These are phyloP conservation scores for Porites divaricata DNA, from an alignment of 92 coral and sea anemone species.

Conservation along the genomic window DNA sequence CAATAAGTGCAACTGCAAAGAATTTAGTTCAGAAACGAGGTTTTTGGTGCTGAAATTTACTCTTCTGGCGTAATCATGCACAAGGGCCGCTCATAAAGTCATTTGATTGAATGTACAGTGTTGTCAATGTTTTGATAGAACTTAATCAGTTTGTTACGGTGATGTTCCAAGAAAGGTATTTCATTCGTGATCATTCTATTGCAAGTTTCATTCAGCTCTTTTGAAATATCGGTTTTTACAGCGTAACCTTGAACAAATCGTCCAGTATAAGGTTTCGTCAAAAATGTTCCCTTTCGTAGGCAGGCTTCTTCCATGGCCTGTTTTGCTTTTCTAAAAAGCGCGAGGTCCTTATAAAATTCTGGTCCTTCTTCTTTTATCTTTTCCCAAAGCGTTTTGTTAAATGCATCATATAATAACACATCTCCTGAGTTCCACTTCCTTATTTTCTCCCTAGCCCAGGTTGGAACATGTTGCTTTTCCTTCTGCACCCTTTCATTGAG, in stretches of 20 bases:
- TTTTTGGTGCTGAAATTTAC: too few species aligned
- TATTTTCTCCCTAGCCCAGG: constrained; percentile 30
- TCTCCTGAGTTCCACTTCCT: constrained; percentile 73
- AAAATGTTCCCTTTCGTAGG: constrained; percentile 20
- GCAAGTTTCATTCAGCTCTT: constrained; percentile 28
- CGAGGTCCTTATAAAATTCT: constrained; percentile 66
- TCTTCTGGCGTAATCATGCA: too few species aligned
- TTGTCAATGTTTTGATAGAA: constrained; percentile 21
- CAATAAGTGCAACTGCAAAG: too few species aligned
- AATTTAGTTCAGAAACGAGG: too few species aligned
- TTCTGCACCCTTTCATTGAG: constrained; percentile 51
- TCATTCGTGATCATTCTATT: constrained; percentile 37
- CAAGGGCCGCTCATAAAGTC: too few species aligned
- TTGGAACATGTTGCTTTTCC: constrained; percentile 32
- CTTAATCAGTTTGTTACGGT: constrained; percentile 16
- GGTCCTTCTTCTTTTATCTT: constrained; percentile 64
- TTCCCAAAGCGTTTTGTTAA: constrained; percentile 73
- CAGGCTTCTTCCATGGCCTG: constrained; percentile 10
- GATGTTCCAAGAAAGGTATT: constrained; percentile 23
- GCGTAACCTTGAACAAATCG: constrained; percentile 38
- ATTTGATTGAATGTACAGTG: not conserved
- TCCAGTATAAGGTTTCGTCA: constrained; percentile 33
- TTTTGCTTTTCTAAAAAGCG: constrained; percentile 32
- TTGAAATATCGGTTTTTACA: constrained; percentile 16
- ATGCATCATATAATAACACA: constrained; percentile 48